These are phyloP conservation scores for Austrolebias charrua DNA, from an alignment of 2,797 vertebrate genomes.

Conservation along the genomic window DNA sequence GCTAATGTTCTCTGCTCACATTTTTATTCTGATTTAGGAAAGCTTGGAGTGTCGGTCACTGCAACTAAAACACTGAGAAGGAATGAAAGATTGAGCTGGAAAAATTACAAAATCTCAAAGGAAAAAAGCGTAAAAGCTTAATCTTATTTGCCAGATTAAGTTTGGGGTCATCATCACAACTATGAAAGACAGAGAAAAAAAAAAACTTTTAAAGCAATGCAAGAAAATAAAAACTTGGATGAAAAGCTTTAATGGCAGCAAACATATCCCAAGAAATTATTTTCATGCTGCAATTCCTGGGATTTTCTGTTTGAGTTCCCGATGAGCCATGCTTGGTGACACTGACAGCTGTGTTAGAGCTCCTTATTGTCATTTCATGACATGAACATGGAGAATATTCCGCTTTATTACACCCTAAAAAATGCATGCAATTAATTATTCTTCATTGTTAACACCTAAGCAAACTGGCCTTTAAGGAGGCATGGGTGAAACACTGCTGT, in stretches of 20 bases:
- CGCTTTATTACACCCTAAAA: not conserved
- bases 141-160: constrained; percentile 76
- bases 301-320: constrained; percentile 48
- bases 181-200: constrained; percentile 23
- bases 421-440: not conserved
- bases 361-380: constrained; percentile 12
- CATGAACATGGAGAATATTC: not conserved
- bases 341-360: constrained; percentile 12
- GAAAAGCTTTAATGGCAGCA: constrained; percentile 41
- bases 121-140: constrained; percentile 45
- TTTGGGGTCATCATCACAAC: constrained; percentile 66
- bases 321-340: constrained; percentile 25
- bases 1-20: constrained; percentile 42
- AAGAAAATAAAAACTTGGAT: constrained; percentile 2
- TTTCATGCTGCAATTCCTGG: constrained; percentile 53
- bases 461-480: too few species aligned
- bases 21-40: constrained; percentile 25
- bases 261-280: constrained; percentile 48
- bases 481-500: too few species aligned
- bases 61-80: constrained; percentile 51
- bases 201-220: too few species aligned
- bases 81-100: constrained; percentile 62
- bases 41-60: constrained; percentile 54
- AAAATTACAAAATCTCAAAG: constrained; percentile 58
- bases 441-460: not conserved